Conservation (phyloP, 1,140 invertebrate species). For the Danaus plexippus region DNA sequence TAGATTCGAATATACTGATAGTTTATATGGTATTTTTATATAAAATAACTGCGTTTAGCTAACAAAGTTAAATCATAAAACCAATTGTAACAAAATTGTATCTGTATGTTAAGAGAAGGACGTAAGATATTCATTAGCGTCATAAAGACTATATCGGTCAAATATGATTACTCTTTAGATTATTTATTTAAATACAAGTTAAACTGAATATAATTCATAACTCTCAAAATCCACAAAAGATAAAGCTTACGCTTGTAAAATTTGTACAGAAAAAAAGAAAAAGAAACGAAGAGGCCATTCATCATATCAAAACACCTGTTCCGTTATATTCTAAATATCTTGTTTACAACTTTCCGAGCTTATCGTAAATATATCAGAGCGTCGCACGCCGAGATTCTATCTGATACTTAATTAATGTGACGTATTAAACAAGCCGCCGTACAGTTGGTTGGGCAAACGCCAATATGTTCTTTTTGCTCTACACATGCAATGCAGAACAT, state of each 20-base stretch:
- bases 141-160: too few relatives aligned
- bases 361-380: slow-evolving; percentile 47
- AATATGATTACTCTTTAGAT: too few relatives aligned
- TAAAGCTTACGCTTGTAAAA: too few relatives aligned
- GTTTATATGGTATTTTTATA: too few relatives aligned
- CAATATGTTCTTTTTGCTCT: slow-evolving; percentile 57
- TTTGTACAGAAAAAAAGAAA: too few relatives aligned
- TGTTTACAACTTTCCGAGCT: slow-evolving; percentile 42
- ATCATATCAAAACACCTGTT: slow-evolving; percentile 40
- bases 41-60: too few relatives aligned
- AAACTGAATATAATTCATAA: slow-evolving; percentile 16
- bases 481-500: slow-evolving; percentile 34
- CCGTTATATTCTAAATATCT: slow-evolving; percentile 28
- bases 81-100: too few relatives aligned
- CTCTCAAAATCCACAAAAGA: slow-evolving; percentile 13
- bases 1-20: too few relatives aligned
- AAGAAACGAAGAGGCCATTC: slow-evolving; percentile 1
- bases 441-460: slow-evolving; percentile 59
- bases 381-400: slow-evolving; percentile 47
- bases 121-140: too few relatives aligned
- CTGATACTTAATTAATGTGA: slow-evolving; percentile 65
- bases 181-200: too few relatives aligned
- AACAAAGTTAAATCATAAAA: too few relatives aligned
- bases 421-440: slow-evolving; percentile 54
- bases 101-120: too few relatives aligned